Conservation (phyloP, 2,888 invertebrate genomes). For the Linnaemya tessellans region DNA sequence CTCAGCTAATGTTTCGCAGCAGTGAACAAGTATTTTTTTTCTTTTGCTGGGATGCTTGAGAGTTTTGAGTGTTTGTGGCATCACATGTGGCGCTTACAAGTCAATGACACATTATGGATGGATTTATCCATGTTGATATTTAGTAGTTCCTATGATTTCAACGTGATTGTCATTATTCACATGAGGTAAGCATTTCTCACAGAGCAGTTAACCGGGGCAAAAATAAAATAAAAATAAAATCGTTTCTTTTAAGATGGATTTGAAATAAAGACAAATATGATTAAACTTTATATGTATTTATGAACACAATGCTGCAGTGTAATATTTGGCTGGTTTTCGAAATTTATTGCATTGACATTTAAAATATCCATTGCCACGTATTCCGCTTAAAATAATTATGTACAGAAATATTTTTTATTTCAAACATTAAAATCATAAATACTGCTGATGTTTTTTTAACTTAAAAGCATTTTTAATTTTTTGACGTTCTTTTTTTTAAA, state of each 20-base stretch:
- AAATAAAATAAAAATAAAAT: background rate
- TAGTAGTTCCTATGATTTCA: constrained; percentile 57
- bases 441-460: constrained; percentile 40
- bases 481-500: constrained; percentile 33
- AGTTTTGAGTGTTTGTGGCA: constrained; percentile 11
- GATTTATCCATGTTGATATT: constrained; percentile 55
- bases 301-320: constrained; percentile 11
- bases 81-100: constrained; percentile 70
- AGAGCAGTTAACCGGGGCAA: background rate
- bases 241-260: background rate
- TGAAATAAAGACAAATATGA: constrained; percentile 38
- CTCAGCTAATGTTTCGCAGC: no score
- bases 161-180: constrained; percentile 46
- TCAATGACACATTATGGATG: constrained; percentile 67
- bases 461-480: background rate
- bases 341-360: constrained; percentile 63
- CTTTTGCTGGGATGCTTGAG: background rate
- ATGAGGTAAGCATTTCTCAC: constrained; percentile 58
- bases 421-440: constrained; percentile 2
- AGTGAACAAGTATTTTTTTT: no score
- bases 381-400: constrained; percentile 43
- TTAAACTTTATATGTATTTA: constrained; percentile 36
- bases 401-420: constrained; percentile 14
- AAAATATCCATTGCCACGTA: constrained; percentile 30
- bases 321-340: background rate